phyloP scores from a whole-genome alignment of 2,797 vertebrate species.

The Chrysocyon brachyurus region DNA sequence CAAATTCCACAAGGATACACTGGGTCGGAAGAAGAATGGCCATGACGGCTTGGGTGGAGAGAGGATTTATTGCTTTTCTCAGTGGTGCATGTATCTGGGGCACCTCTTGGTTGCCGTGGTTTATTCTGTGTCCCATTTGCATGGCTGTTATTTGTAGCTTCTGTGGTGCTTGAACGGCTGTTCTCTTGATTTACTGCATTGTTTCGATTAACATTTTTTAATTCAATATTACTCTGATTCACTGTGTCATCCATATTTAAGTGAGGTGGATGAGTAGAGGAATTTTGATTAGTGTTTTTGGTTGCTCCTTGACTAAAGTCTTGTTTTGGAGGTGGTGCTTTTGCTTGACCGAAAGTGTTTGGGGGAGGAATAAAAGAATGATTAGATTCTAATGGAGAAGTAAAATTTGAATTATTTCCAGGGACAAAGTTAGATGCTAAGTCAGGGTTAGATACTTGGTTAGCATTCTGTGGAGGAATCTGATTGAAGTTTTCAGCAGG shows the following conservation, averaged over 20 bases:
- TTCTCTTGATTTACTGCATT: constrained; percentile 84
- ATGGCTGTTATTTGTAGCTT: constrained; percentile 87
- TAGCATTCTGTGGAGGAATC: constrained; percentile 84
- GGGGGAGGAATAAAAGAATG: constrained; percentile 88
- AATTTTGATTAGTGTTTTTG: constrained; percentile 85
- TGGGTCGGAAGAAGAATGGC: constrained; percentile 88
- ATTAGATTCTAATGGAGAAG: constrained; percentile 87
- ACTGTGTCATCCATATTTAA: constrained; percentile 87
- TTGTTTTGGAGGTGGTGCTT: constrained; percentile 87
- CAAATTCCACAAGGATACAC: constrained; percentile 92
- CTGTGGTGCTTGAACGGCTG: constrained; percentile 84
- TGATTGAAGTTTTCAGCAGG: constrained; percentile 89
- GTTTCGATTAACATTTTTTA: constrained; percentile 86
- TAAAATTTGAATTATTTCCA: constrained; percentile 86
- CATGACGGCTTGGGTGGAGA: constrained; percentile 86
- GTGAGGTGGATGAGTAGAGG: constrained; percentile 87
- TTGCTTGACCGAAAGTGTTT: constrained; percentile 86
- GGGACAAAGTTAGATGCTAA: constrained; percentile 87
- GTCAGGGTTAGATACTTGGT: constrained; percentile 88
- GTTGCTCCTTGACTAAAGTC: constrained; percentile 87
- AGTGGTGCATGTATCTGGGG: constrained; percentile 83
- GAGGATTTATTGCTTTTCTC: constrained; percentile 88
- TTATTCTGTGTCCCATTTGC: constrained; percentile 88
- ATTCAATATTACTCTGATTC: constrained; percentile 85
- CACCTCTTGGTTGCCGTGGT: constrained; percentile 85